These are phyloP conservation scores for Neolamprologus variostigma DNA, from an alignment of 2,113 vertebrate species.

Conservation along the genomic window DNA sequence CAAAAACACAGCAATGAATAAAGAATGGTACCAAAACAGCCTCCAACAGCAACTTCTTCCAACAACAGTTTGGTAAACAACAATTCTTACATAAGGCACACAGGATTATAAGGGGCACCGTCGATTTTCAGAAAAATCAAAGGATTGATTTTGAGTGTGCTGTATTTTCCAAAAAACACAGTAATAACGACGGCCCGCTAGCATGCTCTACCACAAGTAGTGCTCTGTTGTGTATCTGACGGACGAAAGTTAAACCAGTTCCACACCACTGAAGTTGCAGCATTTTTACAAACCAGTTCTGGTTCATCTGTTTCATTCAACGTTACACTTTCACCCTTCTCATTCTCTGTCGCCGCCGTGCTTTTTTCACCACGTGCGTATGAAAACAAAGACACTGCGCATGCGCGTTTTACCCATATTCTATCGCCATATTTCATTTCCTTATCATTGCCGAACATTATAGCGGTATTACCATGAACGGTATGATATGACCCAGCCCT, in stretches of 20 bases:
- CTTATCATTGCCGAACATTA: fast-evolving
- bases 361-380: fast-evolving
- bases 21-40: too few relatives aligned
- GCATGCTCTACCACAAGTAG: neutral
- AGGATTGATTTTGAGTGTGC: fast-evolving
- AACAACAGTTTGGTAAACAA: too few relatives aligned
- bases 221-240: fast-evolving
- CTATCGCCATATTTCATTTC: fast-evolving
- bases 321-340: fast-evolving
- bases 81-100: fast-evolving
- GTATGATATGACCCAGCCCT: neutral
- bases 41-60: too few relatives aligned
- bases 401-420: neutral
- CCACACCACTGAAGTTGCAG: fast-evolving
- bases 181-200: fast-evolving
- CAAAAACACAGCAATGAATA: too few relatives aligned
- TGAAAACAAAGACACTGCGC: fast-evolving
- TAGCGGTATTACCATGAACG: fast-evolving
- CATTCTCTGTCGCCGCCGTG: fast-evolving
- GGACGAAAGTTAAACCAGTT: fast-evolving
- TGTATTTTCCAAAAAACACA: fast-evolving
- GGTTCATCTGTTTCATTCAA: neutral
- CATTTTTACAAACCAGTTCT: fast-evolving
- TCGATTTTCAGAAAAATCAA: fast-evolving
- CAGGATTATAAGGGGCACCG: fast-evolving